Conservation (phyloP, 2,113 vertebrate species). For the Pristiophorus japonicus region DNA sequence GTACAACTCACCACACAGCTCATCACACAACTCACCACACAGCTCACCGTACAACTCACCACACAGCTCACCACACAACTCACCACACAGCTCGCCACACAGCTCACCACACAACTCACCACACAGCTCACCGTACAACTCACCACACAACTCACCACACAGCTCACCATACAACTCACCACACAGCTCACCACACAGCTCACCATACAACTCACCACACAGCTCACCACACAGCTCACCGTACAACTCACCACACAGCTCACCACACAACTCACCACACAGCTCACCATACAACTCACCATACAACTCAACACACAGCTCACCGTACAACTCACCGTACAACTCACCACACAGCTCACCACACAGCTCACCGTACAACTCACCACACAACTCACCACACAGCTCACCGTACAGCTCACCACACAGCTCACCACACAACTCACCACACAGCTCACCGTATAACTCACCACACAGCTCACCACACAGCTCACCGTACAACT, state of each 20-base stretch:
- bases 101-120: neutral
- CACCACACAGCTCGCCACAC: no score
- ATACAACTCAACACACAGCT: no score
- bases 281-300: neutral
- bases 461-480: no score
- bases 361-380: neutral
- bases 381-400: neutral
- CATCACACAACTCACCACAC: neutral
- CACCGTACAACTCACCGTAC: neutral
- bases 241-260: neutral
- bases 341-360: neutral
- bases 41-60: neutral
- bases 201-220: neutral
- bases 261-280: neutral
- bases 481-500: neutral
- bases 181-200: no score
- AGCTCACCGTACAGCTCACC: neutral
- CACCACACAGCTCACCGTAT: neutral
- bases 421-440: neutral
- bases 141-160: neutral
- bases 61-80: neutral
- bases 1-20: neutral
- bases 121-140: neutral
- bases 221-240: neutral
- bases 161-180: neutral